A percentile compares a stretch with the other conserved stretches of the same genome.
Evolutionary conservation across 2,797 vertebrate genomes (phyloP).

Genomic region (Oceanodroma leucorhoa): DNA sequence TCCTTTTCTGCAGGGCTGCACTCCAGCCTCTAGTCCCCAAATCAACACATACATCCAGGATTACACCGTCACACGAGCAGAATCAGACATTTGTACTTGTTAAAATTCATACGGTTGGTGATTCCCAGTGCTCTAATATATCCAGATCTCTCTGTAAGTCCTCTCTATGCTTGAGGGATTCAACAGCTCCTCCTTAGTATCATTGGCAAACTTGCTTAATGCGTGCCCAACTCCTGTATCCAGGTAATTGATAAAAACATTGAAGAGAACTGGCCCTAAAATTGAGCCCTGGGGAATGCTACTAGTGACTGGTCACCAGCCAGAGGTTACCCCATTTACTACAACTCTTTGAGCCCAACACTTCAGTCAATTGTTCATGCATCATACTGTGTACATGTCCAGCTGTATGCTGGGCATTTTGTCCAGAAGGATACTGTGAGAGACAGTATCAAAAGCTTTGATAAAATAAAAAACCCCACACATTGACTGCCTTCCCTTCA

Average conservation of each 20-base stretch:
- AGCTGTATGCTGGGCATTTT: not conserved
- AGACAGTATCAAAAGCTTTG: not conserved
- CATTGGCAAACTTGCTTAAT: not conserved
- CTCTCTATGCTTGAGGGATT: not conserved
- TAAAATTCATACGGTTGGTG: not conserved
- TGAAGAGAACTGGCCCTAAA: not conserved
- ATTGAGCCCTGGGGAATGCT: not conserved
- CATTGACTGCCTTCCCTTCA: not conserved
- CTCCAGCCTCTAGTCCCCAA: not conserved
- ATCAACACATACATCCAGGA: not conserved
- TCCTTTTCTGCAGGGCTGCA: not conserved
- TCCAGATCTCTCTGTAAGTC: not conserved
- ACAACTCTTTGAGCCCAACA: not conserved
- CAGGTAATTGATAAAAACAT: not conserved
- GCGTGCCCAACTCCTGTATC: accelerated
- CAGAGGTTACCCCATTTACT: not conserved
- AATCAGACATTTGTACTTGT: not conserved
- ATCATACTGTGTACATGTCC: accelerated
- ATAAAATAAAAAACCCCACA: not conserved
- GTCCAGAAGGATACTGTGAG: not conserved
- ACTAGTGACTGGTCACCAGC: not conserved
- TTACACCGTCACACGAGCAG: not conserved
- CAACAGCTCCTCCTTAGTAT: not conserved
- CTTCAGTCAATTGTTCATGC: not conserved
- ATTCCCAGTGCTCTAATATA: not conserved